These are phyloP conservation scores for Zhuqinia jingwanae DNA, from an alignment of 2,888 invertebrate species.

Conservation along the genomic window DNA sequence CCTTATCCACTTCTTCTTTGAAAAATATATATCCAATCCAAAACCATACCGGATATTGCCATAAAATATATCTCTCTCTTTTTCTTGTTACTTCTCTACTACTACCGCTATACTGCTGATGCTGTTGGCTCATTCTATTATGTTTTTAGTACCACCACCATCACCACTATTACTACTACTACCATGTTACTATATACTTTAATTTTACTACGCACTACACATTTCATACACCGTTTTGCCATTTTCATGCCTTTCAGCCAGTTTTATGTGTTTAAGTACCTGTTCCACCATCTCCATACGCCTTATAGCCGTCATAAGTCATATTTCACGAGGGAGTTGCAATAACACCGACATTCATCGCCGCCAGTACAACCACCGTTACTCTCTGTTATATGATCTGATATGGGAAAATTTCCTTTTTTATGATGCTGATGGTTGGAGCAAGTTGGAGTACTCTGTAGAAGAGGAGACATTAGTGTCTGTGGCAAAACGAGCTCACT, in stretches of 20 bases:
- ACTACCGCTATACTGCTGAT: neutral
- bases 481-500: constrained; percentile 52
- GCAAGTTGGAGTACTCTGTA: neutral
- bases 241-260: constrained; percentile 45
- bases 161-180: no score
- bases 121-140: constrained; percentile 2
- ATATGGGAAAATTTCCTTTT: constrained; percentile 39
- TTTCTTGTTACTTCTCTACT: neutral
- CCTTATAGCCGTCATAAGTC: constrained; percentile 54
- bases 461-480: constrained; percentile 59
- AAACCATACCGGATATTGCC: constrained; percentile 44
- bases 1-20: constrained; percentile 19
- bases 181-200: constrained; percentile 2
- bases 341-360: constrained; percentile 53
- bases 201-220: constrained; percentile 39
- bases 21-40: constrained; percentile 52
- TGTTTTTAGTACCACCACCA: neutral
- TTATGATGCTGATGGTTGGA: constrained; percentile 26
- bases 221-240: constrained; percentile 40
- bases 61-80: constrained; percentile 45
- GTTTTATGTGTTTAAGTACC: constrained; percentile 65
- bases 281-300: constrained; percentile 58
- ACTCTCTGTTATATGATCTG: constrained; percentile 9
- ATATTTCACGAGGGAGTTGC: constrained; percentile 66
- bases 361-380: constrained; percentile 7